Base-by-base conservation (phyloP, 1,140 invertebrate genomes). In the Brachionus angularis region DNA sequence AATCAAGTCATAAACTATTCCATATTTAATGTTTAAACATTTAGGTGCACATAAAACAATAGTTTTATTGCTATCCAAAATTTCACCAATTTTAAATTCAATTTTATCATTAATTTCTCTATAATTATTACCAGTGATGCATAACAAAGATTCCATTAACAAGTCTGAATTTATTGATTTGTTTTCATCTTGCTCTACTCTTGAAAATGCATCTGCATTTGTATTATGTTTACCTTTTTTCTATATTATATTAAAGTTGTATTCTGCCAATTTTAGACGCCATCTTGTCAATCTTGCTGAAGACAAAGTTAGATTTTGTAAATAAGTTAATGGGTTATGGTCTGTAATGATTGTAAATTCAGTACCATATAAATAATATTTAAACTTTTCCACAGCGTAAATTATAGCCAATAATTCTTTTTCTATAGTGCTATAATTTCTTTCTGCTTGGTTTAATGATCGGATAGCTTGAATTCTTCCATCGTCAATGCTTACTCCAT, bases 391-490 rank as follows among this genome's bases (percentile, higher is more conserved):
- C 14, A 33, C 31, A n/a, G 50, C 50, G n/a, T 29, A 42, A 18
- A 61, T 29, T 7, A 61, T 61, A 23, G 25, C 55, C 12, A 61
- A 18, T 12, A 61, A 10, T 23, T 61, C 55, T n/a, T 16, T 23
- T n/a, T 61, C 55, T 18, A 36, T 61, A 12, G 21, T 61, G 16
- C 31, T 42, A 23, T 61, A 61, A 23, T 42, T 34, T n/a, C 36
- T n/a, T 42, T 61, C 55, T 18, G 55, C 36, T 61, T 33, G 2
- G 75, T 47, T n/a, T 39, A 42, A 7, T 79, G 62, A 4, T 72
- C 73, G 10, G 73, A 50, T n/a, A 73, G 53, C 79, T 2, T 75
- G 4, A 25, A 62, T 62, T n/a, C 44, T 21, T n/a, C 31, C 29
- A 14, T 62, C 44, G 21, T 21, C 2, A 23, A 62, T 62, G 25